Base-by-base conservation (phyloP, 2,113 vertebrate species). In the Urocitellus parryii region DNA sequence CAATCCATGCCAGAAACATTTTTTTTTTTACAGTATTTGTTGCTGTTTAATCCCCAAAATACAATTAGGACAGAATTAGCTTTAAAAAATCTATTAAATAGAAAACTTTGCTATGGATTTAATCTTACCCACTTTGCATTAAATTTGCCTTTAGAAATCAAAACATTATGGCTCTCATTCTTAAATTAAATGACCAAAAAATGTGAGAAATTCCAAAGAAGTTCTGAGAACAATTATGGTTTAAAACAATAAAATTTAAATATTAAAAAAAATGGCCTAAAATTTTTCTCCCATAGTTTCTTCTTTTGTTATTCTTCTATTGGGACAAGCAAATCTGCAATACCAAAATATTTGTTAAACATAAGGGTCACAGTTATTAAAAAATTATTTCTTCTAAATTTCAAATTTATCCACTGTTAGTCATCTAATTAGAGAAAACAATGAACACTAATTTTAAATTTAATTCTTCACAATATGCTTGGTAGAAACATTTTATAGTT, bases 41-140 rank as follows among this genome's bases (percentile, higher is more conserved):
- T 98, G 94, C 80, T 97, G 94, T 95, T 94, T 87, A 86, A 87
- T 94, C 80, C 63, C 29, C 88, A 96, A 94, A 95, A 37, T 97
- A 96, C 72, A 97, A 88, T 14, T 96, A 27, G 94, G 95, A 97
- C 98, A 98, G 97, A 97, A 98, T 97, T 95, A 90, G 67, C 84
- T 96, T 85, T 80, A 97, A 94, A 98, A 39, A n/a, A 84, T 95
- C 93, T 96, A 97, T 83, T 45, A 45, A 45, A 97, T 97, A 97
- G 94, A 97, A 98, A 96, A 98, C 67, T 95, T 76, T 92, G 87
- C 37, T 80, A 97, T 97, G 86, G 96, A 97, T 95, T 97, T 98
- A 90, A 89, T 95, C 95, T 92, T 89, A 90, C 76, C 79, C 85
- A 91, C 74, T 97, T 96, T 96, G 84, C 95, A 97, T 83, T 96